Conservation (phyloP, 2,797 vertebrate species). For the Sphenopsis melanotis region DNA sequence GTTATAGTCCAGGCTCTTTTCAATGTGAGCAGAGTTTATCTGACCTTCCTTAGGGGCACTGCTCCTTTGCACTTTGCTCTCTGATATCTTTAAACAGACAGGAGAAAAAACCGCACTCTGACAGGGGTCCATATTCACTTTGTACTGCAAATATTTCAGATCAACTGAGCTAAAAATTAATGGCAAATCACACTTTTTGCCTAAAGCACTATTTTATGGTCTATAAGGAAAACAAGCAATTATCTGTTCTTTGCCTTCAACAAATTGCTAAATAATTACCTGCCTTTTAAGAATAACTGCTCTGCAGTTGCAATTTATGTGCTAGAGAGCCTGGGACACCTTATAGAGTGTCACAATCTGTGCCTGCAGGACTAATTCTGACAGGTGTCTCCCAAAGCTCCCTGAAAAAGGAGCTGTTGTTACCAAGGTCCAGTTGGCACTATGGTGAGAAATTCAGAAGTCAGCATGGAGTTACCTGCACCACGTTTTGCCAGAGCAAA, state of each 20-base stretch:
- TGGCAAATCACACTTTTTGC: neutral
- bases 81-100: neutral
- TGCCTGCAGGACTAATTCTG: neutral
- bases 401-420: neutral
- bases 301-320: neutral
- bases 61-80: neutral
- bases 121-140: neutral
- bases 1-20: conserved; percentile 1
- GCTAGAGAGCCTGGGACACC: neutral
- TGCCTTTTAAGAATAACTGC: neutral
- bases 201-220: neutral
- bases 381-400: neutral
- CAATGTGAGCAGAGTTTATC: neutral
- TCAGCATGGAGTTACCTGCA: neutral
- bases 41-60: neutral
- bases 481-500: neutral
- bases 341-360: neutral
- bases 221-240: neutral
- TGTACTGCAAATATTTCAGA: neutral
- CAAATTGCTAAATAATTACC: neutral
- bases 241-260: neutral
- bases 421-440: neutral
- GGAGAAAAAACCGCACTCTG: neutral
- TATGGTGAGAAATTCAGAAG: neutral
- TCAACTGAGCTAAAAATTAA: neutral